phyloP scores from a whole-genome alignment of 2,113 vertebrate species.

The Entelurus aequoreus region DNA sequence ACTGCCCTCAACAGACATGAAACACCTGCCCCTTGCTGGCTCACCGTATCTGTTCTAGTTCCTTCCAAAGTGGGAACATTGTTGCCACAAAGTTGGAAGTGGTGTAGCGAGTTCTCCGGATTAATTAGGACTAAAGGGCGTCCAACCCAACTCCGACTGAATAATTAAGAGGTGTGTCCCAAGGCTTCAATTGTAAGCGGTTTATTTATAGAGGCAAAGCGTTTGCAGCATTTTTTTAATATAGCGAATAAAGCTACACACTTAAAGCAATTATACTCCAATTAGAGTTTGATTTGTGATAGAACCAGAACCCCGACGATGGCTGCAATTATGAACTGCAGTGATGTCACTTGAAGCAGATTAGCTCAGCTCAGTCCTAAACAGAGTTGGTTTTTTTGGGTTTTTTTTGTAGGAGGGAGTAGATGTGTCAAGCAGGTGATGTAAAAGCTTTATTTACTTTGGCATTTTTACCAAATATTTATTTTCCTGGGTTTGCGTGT shows the following conservation, averaged over 20 bases:
- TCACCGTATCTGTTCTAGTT: no score
- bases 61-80: no score
- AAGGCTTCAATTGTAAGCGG: not conserved
- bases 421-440: not conserved
- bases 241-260: not conserved
- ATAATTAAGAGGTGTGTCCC: not conserved
- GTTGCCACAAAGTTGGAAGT: no score
- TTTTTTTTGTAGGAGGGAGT: not conserved
- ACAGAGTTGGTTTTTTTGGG: not conserved
- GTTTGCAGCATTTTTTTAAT: constrained; percentile 4
- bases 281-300: constrained; percentile 5
- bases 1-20: not conserved
- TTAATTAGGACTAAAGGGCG: not conserved
- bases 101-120: no score
- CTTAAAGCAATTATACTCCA: constrained; percentile 4
- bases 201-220: not conserved
- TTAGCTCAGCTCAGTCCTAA: not conserved
- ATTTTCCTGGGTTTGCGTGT: not conserved
- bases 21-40: not conserved
- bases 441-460: not conserved
- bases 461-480: not conserved
- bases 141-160: not conserved
- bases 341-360: not conserved
- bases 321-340: not conserved
- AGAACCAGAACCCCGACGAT: not conserved